Base-by-base conservation (phyloP, 2,113 vertebrate species). In the Strix uralensis region DNA sequence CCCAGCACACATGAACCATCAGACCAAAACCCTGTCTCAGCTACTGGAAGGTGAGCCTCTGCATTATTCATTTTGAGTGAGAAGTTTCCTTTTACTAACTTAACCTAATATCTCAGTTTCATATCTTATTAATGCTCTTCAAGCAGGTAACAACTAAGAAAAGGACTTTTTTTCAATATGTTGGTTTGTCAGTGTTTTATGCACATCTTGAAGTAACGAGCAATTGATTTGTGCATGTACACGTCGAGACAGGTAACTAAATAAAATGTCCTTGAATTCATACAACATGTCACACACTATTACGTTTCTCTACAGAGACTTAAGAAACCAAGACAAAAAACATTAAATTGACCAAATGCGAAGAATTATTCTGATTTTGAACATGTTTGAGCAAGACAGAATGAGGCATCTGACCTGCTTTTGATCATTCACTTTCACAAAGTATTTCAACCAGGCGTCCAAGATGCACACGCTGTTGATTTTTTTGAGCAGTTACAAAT, bases 401-500 rank as follows among this genome's bases (percentile, higher is more conserved):
- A 94, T 13, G 55, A 94, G 44, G 19, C 44, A 87, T 89, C 70
- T 94, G 67, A 93, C 83, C 69, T 86, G 71, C 51, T 80, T 94
- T 94, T 94, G 79, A 88, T 93, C 71, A 63, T 83, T 88, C 12
- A 25, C 63, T 94, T 92, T 47, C 44, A 94, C 32, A 36, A 86
- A 88, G 18, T 81, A 77, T 84, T 93, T 93, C 52, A 83, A 30
- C 12, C 51, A 95, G 49, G 67, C 55, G 2, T 61, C 55, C 2
- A 5, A 93, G 57, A 78, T 82, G 66, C 54, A 84, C 1, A 1
- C 0, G 0, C 40, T 90, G 62, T 62, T 86, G 74, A 62, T 26
- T 96, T 89, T 85, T 93, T 57, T 88, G 63, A 66, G 62, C 32
- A 62, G 78, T 47, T 66, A 73, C 88, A 88, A 93, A 97, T 82